Base-by-base conservation (phyloP, 2,797 vertebrate genomes). In the Taenioides sp. region DNA sequence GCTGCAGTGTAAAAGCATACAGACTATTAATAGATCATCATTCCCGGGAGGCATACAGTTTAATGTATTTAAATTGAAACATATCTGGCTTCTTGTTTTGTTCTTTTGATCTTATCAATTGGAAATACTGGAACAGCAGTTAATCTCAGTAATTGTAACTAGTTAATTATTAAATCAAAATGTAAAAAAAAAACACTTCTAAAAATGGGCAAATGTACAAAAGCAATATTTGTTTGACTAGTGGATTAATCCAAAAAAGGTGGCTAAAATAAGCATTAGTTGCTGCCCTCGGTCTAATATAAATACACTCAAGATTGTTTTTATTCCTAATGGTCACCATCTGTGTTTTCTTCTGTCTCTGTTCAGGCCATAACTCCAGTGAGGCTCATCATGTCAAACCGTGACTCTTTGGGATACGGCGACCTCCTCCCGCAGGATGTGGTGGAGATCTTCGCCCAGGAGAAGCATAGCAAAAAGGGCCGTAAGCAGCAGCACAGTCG, bases 401-500 rank as follows among this genome's bases (percentile, higher is more conserved):
- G 90, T 25, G 93, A 93, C 77, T 92, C 93, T 0, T 57, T 93
- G 77, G 94, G 93, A 11, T 85, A 89, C 10, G 94, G 93, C 79
- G 93, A 95, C 4, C 82, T 94, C 77, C 80, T 95, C 67, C 94
- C 94, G 80, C 89, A 86, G 77, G 94, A 95, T 60, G 82, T 94
- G 78, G 90, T 93, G 50, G 84, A 94, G 64, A 87, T 95, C 37
- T 92, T 95, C 70, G 83, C 89, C 73, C 89, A 92, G 60, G 92
- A 93, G 59, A 92, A 88, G 65, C 86, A 92, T 61, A 27, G 64
- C 70, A 92, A 82, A 68, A 85, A 74, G 66, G 79, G 88, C 40
- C 83, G 84, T 25, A 95, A 93, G 92, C 93, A 93, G 91, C 93
- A 93, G 81, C 94, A 94, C 64, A 87, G 87, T 1, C 91, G 85